Percentiles rank a stretch among this genome's conserved stretches.
phyloP scores from a whole-genome alignment of 2,888 invertebrate species.

The Cartodere bifasciata region DNA sequence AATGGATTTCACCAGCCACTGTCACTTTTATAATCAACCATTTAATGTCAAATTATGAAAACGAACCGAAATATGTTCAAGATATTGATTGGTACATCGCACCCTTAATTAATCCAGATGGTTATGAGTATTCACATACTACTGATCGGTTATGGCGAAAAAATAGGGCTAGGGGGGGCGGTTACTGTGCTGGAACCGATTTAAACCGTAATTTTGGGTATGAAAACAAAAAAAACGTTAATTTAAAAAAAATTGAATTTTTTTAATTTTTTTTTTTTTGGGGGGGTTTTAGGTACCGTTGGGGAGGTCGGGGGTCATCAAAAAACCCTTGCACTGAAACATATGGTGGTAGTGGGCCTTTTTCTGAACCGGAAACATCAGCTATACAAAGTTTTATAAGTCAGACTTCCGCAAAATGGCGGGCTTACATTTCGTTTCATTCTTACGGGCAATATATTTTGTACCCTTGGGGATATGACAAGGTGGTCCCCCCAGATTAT shows the following conservation, averaged over 20 bases:
- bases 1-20: constrained; percentile 77
- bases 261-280: constrained; percentile 1
- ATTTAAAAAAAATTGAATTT: too few species aligned
- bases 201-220: constrained; percentile 76
- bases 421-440: constrained; percentile 67
- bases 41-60: constrained; percentile 54
- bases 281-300: constrained; percentile 48
- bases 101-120: constrained; percentile 71
- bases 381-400: constrained; percentile 39
- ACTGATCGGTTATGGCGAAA: constrained; percentile 76
- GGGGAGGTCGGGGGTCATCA: constrained; percentile 78
- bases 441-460: constrained; percentile 78
- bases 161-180: constrained; percentile 47
- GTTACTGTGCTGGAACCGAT: constrained; percentile 60
- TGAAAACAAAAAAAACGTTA: constrained; percentile 16
- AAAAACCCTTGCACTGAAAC: constrained; percentile 72
- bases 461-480: constrained; percentile 79
- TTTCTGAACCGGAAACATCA: constrained; percentile 77
- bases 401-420: constrained; percentile 39
- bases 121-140: constrained; percentile 76
- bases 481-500: constrained; percentile 55
- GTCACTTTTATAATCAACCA: constrained; percentile 65
- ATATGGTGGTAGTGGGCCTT: constrained; percentile 63
- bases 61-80: constrained; percentile 51
- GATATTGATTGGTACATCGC: constrained; percentile 73